phyloP scores from a whole-genome alignment of 2,888 invertebrate genomes.

The Hirtodrosophila trivittata region DNA sequence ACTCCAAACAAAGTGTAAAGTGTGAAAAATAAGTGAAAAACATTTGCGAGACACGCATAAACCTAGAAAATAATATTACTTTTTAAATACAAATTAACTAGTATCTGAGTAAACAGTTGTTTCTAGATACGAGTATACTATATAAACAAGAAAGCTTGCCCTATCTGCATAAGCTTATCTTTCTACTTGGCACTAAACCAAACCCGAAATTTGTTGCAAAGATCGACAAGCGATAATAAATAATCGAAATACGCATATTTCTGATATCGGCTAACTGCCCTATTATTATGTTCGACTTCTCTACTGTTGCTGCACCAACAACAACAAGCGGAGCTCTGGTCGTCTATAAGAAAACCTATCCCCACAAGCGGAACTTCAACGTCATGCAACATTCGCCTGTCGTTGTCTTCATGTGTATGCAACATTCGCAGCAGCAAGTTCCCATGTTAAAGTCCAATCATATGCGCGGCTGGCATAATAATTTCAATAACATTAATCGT shows the following conservation, averaged over 20 bases:
- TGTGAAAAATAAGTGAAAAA: constrained; percentile 16
- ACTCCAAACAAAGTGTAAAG: constrained; percentile 25
- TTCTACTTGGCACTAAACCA: too few relatives aligned
- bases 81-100: constrained; percentile 14
- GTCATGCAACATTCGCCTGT: constrained; percentile 74
- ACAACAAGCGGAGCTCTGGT: constrained; percentile 25
- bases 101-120: constrained; percentile 53
- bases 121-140: constrained; percentile 46
- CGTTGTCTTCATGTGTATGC: constrained; percentile 69
- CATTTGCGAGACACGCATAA: constrained; percentile 60
- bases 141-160: background rate
- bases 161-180: background rate
- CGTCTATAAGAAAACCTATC: constrained; percentile 18
- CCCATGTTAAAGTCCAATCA: constrained; percentile 71
- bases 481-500: constrained; percentile 27
- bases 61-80: constrained; percentile 15
- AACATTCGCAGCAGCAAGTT: constrained; percentile 71
- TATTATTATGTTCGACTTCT: constrained; percentile 65
- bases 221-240: background rate
- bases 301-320: constrained; percentile 41
- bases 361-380: constrained; percentile 44
- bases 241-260: constrained; percentile 10
- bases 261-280: constrained; percentile 35
- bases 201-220: background rate
- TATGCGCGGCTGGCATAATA: constrained; percentile 70